Evolutionary conservation across 2,888 invertebrate species (phyloP).

Genomic region (Cephus pygmeus): DNA sequence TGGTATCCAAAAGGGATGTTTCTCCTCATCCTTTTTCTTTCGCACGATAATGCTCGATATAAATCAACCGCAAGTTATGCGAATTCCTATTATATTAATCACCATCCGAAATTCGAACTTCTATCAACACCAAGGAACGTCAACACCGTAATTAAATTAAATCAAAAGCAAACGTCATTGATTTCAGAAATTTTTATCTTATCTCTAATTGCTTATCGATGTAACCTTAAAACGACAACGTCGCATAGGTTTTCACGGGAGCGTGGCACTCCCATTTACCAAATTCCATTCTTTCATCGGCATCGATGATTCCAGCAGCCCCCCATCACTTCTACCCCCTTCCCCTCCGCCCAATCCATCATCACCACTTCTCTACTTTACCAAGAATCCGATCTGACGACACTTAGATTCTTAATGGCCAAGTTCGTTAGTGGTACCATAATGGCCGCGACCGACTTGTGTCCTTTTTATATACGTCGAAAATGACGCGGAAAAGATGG

Average conservation of each 20-base stretch:
- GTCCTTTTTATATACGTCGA: not conserved
- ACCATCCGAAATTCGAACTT: constrained; percentile 18
- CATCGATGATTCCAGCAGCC: constrained; percentile 40
- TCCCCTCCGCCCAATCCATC: not conserved
- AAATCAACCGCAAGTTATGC: not conserved
- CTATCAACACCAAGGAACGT: constrained; percentile 8
- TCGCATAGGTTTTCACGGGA: constrained; percentile 10
- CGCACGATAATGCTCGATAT: not conserved
- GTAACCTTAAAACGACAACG: not conserved
- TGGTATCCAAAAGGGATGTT: not conserved
- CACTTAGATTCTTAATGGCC: constrained; percentile 41
- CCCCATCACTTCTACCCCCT: no score
- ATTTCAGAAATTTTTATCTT: not conserved
- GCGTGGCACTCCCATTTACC: constrained; percentile 58
- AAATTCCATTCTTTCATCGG: constrained; percentile 62
- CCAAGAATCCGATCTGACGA: constrained; percentile 35
- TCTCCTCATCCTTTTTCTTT: not conserved
- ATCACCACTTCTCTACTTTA: not conserved
- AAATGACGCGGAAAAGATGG: not conserved
- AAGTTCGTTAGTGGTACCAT: constrained; percentile 23
- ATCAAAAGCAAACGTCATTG: not conserved
- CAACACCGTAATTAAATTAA: not conserved
- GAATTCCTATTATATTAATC: not conserved
- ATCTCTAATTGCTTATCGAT: not conserved
- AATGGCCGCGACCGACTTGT: not conserved